Evolutionary conservation across 2,888 invertebrate species (phyloP).

Genomic region (Bellardia bayeri): DNA sequence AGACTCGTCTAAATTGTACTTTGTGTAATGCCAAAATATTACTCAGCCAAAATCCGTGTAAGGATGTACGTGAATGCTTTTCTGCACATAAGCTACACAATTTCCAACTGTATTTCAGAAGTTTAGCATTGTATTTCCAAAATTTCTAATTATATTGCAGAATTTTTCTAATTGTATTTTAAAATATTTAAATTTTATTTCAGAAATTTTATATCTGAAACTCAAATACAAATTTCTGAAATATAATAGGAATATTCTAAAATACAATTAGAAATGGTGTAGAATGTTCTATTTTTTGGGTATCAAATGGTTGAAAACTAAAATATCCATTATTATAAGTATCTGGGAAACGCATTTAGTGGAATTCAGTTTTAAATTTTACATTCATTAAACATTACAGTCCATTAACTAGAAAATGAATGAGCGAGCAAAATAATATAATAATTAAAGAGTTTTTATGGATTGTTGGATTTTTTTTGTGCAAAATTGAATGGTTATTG

Average conservation of each 20-base stretch:
- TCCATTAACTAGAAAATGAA: constrained; percentile 34
- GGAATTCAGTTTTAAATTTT: constrained; percentile 45
- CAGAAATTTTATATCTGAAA: no score
- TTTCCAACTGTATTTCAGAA: no score
- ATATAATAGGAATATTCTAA: no score
- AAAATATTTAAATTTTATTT: no score
- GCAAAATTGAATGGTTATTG: neutral
- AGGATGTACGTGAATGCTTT: neutral
- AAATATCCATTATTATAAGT: constrained; percentile 59
- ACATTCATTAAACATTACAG: constrained; percentile 48
- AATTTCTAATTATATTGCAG: no score
- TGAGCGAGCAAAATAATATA: neutral
- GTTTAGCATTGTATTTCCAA: no score
- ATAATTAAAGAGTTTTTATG: constrained; percentile 6
- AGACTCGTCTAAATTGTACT: constrained; percentile 27
- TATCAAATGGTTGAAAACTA: constrained; percentile 27
- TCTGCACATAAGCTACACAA: no score
- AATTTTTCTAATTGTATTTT: no score
- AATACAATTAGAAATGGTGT: neutral
- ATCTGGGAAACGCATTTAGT: constrained; percentile 58
- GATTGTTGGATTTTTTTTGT: neutral
- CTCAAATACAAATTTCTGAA: no score
- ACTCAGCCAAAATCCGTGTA: constrained; percentile 39
- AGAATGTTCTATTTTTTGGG: neutral
- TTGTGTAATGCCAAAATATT: constrained; percentile 53